Base-by-base conservation (phyloP, 2,113 vertebrate genomes). In the Crotophaga sulcirostris region DNA sequence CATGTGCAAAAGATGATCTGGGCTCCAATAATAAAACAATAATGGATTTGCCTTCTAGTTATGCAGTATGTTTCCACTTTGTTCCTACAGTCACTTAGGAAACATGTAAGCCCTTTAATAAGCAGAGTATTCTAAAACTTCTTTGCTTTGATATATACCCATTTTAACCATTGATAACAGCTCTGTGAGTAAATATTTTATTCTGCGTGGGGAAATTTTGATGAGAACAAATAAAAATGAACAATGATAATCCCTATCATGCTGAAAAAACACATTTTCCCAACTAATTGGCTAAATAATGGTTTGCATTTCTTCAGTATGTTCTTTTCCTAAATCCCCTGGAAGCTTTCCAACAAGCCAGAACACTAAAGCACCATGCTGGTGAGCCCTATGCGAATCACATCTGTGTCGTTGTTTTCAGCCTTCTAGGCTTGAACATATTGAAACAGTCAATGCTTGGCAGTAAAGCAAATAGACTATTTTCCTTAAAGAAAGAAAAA, bases 171-270 rank as follows among this genome's bases (percentile, higher is more conserved):
- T 21, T 84, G 82, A 49, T 62, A 93, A 84, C 89, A 95, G 86
- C 45, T 73, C 82, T 59, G 78, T 80, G 82, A 92, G 29, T 36
- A 72, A 63, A 10, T 84, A 77, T 94, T 94, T 97, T 87, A 68
- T 40, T 91, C 72, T 38, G 75, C 21, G 24, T 73, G 68, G 55
- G 44, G 21, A 92, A 95, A 83, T 84, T 92, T 94, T 94, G 63
- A 92, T 60, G 81, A 96, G 73, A 97, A 92, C 38, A 89, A 95
- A 94, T 92, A 95, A 95, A 98, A 97, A 90, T 90, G 84, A 96
- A 95, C 76, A 89, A 96, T 96, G 63, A 23, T 9, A 69, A 78
- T 80, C 81, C 49, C 17, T 63, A 95, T 87, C 72, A 44, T 62
- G 82, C 76, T 92, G 77, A 68, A 94, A 94, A 89, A 91, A 79